phyloP scores from a whole-genome alignment of 2,113 vertebrate genomes.

The Alethe castanea region DNA sequence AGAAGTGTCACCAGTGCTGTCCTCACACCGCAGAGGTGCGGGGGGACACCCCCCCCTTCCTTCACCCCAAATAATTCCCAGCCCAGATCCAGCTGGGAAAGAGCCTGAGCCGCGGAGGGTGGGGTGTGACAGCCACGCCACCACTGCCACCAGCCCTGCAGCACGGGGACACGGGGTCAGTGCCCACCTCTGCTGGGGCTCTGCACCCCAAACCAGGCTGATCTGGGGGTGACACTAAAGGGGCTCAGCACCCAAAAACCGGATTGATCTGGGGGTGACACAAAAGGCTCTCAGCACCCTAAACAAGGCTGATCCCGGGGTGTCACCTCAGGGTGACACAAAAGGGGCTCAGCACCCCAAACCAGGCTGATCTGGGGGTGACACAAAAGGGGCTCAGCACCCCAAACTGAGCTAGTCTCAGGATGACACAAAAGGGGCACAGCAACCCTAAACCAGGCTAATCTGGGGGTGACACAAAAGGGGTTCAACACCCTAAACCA shows the following conservation, averaged over 20 bases:
- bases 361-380: background rate
- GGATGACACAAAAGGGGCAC: too few species aligned
- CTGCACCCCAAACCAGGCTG: background rate
- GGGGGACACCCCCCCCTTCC: rapidly evolving
- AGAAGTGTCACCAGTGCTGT: rapidly evolving
- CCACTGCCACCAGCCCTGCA: background rate
- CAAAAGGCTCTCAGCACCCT: background rate
- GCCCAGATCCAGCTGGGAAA: background rate
- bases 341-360: background rate
- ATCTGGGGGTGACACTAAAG: too few species aligned
- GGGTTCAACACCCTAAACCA: background rate
- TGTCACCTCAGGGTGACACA: background rate
- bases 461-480: too few species aligned
- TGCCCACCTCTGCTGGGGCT: background rate
- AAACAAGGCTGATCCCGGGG: background rate
- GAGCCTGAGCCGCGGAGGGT: rapidly evolving
- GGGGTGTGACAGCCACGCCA: rapidly evolving
- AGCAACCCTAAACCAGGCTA: background rate
- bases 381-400: too few species aligned
- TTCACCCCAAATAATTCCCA: background rate
- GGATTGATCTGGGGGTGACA: background rate
- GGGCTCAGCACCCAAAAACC: too few species aligned
- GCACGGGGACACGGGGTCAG: rapidly evolving
- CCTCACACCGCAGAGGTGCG: rapidly evolving
- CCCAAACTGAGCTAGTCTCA: too few species aligned